Base-by-base conservation (phyloP, 2,797 vertebrate species). In the Malurus splendens region DNA sequence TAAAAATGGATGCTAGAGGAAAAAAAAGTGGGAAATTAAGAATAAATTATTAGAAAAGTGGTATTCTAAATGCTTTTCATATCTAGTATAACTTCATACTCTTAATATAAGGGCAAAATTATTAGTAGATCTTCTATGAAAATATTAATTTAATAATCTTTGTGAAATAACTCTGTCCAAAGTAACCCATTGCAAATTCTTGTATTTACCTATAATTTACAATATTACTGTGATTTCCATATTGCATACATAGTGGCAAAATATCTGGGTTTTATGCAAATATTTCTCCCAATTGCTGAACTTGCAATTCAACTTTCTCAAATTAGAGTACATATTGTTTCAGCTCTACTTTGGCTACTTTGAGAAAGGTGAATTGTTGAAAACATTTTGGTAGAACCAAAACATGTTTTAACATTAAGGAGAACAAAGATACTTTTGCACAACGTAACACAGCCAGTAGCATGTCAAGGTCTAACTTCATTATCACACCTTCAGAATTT, bases 381-480 rank as follows among this genome's bases (percentile, higher is more conserved):
- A 86, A 91, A 45, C 3, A 28, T 17, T 81, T 76, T 54, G 9
- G 7, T 47, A 33, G 20, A 57, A 42, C 10, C 11, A 56, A 71
- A 66, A 67, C 11, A 13, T 32, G 1, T 23, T 72, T 82, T 74
- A 16, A 36, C 12, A 36, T 33, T 54, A 64, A 56, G 11, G n/a
- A 60, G 44, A 80, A 44, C 23, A 44, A 73, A 86, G 38, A 52
- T 56, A 12, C 6, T 83, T 83, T 60, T 79, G 8, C 70, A 65
- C 30, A 44, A 15, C 10, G 22, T 65, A 77, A 61, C 48, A 22
- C 19, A 72, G 23, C 16, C 28, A 24, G 36, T 74, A 27, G 23
- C 45, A 16, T 89, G n/a, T 68, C 76, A 80, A 82, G 27, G 38
- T 84, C 51, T 85, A 86, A 59, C 62, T 92, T 73, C 60, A 48